A percentile compares a stretch with the other conserved stretches of the same genome.
These are phyloP conservation scores for Hydrochoerus hydrochaeris DNA, from an alignment of 2,113 vertebrate genomes.

Conservation along the genomic window DNA sequence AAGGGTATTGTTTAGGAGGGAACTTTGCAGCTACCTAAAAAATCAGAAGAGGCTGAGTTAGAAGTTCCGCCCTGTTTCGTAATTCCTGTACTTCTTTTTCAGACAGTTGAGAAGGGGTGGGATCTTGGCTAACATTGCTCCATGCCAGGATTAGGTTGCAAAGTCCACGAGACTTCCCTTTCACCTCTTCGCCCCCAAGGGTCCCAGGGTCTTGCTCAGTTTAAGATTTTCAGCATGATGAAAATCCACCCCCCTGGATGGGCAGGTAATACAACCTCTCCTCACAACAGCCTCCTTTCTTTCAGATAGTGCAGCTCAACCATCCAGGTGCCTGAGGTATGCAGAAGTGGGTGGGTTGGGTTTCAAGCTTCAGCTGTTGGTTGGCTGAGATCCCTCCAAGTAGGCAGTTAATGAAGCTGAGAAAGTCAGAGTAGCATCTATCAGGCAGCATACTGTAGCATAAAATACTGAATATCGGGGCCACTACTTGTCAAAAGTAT, in stretches of 20 bases:
- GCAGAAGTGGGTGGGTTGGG: slow-evolving; percentile 75
- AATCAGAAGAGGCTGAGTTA: background rate
- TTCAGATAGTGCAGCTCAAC: slow-evolving; percentile 66
- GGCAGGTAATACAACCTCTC: slow-evolving; percentile 72
- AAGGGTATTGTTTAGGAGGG: background rate
- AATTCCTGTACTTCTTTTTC: slow-evolving; percentile 47
- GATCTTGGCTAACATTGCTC: background rate
- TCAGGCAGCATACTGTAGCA: slow-evolving; percentile 73
- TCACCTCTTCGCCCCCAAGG: slow-evolving; percentile 55
- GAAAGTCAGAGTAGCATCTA: slow-evolving; percentile 79
- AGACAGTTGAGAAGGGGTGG: slow-evolving; percentile 19
- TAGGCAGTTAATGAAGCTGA: slow-evolving; percentile 82
- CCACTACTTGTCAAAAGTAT: slow-evolving; percentile 72
- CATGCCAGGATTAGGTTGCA: slow-evolving; percentile 50
- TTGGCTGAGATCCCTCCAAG: slow-evolving; percentile 78
- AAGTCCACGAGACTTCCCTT: slow-evolving; percentile 67
- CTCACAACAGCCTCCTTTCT: slow-evolving; percentile 67
- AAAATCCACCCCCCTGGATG: background rate
- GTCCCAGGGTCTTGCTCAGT: slow-evolving; percentile 54
- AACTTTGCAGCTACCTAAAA: background rate
- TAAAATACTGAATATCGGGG: slow-evolving; percentile 53
- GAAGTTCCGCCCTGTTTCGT: background rate
- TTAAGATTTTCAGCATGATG: slow-evolving; percentile 45
- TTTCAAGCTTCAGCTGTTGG: slow-evolving; percentile 67
- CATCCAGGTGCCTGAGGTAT: slow-evolving; percentile 64